Base-by-base conservation (phyloP, 2,797 vertebrate genomes). In the Notoglanidium macrostoma region DNA sequence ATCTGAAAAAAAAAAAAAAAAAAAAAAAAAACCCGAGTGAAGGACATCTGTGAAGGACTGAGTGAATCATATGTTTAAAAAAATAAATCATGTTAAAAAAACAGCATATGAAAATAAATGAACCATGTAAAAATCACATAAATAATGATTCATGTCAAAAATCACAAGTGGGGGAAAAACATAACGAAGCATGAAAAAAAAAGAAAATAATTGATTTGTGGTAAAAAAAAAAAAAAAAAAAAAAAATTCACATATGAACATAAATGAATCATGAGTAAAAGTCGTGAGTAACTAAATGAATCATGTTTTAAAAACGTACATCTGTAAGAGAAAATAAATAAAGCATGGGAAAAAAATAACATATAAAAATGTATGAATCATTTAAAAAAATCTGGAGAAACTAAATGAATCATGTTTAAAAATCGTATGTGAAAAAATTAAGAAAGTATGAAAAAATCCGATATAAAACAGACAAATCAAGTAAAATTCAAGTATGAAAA, bases 1-100 rank as follows among this genome's bases (percentile, higher is more conserved):
- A 55, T 82, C 61, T 54, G 51, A 85, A 92, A 92, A 92, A 85
- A 67, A 59, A 91, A n/a, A 29, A 61, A n/a, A 9, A 23, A 9
- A 3, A 46, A 46, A 46, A 46, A 3, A 46, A 3, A 46, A 46
- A 46, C n/a, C 6, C 5, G 29, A 46, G 3, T 11, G 32, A 79
- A 79, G 54, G 54, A 9, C 2, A 17, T 49, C n/a, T n/a, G n/a
- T n/a, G n/a, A n/a, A n/a, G n/a, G n/a, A n/a, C n/a, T n/a, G n/a
- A n/a, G n/a, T 65, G n/a, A n/a, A n/a, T 29, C 51, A 17, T 3
- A 54, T 65, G 12, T 67, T 67, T 17, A 35, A 40, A 70, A 40
- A 44, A 7, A 32, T 6, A 32, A 17, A 32, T 15, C 1, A 32
- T 19, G 2, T 32, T 67, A 1, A 4, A 67, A 67, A 12, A 67